Conservation (phyloP, 2,797 vertebrate species). For the Limosa lapponica region DNA sequence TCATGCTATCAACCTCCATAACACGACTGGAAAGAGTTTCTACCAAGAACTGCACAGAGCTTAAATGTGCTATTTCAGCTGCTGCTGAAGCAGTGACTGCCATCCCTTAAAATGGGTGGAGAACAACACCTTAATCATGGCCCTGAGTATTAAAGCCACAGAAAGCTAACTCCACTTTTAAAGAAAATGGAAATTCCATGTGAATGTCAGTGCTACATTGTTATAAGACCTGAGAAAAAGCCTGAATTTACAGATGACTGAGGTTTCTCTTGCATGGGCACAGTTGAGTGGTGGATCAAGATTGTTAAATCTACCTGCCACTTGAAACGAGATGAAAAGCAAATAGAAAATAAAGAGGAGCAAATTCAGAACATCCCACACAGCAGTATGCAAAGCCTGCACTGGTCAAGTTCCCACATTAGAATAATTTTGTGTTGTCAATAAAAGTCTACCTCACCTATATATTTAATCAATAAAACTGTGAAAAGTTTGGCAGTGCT, state of each 20-base stretch:
- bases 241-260: neutral
- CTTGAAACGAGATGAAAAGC: neutral
- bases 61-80: neutral
- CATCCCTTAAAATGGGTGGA: neutral
- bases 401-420: neutral
- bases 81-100: neutral
- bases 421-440: neutral
- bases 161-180: neutral
- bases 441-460: neutral
- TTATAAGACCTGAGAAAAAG: neutral
- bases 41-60: neutral
- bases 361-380: neutral
- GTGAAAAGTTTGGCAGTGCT: neutral
- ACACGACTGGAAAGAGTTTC: neutral
- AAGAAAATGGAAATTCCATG: neutral
- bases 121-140: neutral
- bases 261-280: neutral
- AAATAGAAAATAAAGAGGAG: neutral
- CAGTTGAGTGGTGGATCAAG: rapidly evolving
- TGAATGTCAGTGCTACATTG: neutral
- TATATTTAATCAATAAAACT: neutral
- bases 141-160: neutral
- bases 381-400: neutral
- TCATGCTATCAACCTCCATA: neutral
- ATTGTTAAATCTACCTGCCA: neutral